These are phyloP conservation scores for Sebastes taczanowskii DNA, from an alignment of 2,797 vertebrate species.

Conservation along the genomic window DNA sequence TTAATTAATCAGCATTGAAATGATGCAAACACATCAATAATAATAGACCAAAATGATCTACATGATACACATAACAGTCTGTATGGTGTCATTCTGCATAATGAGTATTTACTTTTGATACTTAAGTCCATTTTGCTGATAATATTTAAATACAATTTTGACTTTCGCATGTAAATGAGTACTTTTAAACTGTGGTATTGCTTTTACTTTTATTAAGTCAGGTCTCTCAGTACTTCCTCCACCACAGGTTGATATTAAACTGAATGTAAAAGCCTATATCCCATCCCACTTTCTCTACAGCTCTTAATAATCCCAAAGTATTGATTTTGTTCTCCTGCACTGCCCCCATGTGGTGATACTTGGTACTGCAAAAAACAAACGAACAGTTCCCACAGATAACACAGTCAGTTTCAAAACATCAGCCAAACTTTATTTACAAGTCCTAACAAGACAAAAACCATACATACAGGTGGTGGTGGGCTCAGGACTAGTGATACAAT, in stretches of 20 bases:
- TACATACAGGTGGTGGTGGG: slow-evolving; percentile 16
- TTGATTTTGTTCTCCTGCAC: not conserved
- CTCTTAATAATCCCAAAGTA: not conserved
- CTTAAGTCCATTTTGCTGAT: too few relatives aligned
- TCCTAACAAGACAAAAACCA: slow-evolving; percentile 55
- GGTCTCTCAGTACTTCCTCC: too few relatives aligned
- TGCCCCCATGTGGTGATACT: slow-evolving; percentile 40
- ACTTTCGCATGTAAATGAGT: too few relatives aligned
- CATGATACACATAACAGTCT: not conserved
- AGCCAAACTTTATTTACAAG: slow-evolving; percentile 79
- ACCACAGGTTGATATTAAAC: not conserved
- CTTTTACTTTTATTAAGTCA: not conserved
- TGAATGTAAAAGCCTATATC: not conserved
- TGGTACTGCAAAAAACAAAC: not conserved
- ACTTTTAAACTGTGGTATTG: not conserved
- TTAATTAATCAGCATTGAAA: too few relatives aligned
- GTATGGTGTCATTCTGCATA: not conserved
- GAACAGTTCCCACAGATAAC: not conserved
- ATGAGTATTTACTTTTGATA: not conserved
- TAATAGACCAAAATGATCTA: not conserved
- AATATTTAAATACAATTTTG: not conserved
- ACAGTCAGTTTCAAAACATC: slow-evolving; percentile 57
- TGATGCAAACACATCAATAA: not conserved
- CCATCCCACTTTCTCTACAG: not conserved
- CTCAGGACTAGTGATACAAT: not conserved